These are phyloP conservation scores for Meloidogyne chitwoodi DNA, from an alignment of 1,140 invertebrate species.

Conservation along the genomic window DNA sequence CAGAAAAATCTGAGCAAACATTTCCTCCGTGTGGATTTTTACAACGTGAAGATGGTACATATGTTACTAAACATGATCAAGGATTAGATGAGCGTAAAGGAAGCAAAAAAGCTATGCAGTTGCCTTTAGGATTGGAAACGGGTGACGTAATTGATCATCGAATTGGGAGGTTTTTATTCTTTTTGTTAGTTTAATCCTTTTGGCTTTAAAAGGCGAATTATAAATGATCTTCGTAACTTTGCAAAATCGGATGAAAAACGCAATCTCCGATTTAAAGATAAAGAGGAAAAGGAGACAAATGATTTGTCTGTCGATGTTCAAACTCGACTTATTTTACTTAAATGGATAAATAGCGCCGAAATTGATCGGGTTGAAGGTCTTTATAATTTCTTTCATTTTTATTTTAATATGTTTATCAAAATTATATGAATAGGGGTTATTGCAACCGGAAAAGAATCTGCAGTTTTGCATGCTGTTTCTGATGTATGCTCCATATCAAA, in stretches of 20 bases:
- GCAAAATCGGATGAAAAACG: conserved; percentile 60
- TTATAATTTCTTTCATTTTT: conserved; percentile 12
- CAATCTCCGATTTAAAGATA: conserved; percentile 62
- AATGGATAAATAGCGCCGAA: conserved; percentile 74
- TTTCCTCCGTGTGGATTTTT: conserved; percentile 47
- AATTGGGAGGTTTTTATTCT: conserved; percentile 60
- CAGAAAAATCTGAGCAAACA: conserved; percentile 20
- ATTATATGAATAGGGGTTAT: conserved; percentile 14
- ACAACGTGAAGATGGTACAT: conserved; percentile 52
- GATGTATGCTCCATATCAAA: neutral
- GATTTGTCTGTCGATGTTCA: conserved; percentile 75
- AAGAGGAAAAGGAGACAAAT: conserved; percentile 64
- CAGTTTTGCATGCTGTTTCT: conserved; percentile 51
- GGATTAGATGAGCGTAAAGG: conserved; percentile 67
- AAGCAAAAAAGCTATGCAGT: conserved; percentile 45
- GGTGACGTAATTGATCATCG: conserved; percentile 52
- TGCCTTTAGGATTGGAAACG: conserved; percentile 62
- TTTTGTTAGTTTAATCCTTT: neutral
- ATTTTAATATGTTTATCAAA: too few species aligned
- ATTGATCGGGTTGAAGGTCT: conserved; percentile 75
- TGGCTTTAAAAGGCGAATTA: conserved; percentile 55
- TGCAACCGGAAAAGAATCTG: conserved; percentile 40
- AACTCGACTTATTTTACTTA: conserved; percentile 76
- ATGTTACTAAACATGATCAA: conserved; percentile 89
- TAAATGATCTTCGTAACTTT: conserved; percentile 62